A percentile compares a stretch with the other conserved stretches of the same genome.
These are phyloP conservation scores for Heptranchias perlo DNA, from an alignment of 2,113 vertebrate genomes.

Conservation along the genomic window DNA sequence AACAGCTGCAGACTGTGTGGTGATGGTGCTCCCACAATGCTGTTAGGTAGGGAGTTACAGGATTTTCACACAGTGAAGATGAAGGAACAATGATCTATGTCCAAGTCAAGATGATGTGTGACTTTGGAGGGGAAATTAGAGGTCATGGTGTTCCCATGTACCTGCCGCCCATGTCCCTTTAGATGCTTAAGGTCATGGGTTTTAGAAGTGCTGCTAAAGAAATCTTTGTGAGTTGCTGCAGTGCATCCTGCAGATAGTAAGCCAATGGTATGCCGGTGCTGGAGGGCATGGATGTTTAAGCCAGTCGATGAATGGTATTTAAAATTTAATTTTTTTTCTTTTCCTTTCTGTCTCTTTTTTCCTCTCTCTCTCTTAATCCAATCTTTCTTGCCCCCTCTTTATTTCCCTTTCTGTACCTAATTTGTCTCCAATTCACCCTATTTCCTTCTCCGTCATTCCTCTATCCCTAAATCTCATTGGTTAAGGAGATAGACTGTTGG, in stretches of 20 bases:
- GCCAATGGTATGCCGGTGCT: background rate
- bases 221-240: background rate
- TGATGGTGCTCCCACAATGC: background rate
- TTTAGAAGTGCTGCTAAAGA: background rate
- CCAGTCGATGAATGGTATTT: background rate
- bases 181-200: background rate
- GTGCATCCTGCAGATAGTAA: background rate
- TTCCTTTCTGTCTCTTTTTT: background rate
- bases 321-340: background rate
- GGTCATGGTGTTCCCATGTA: background rate
- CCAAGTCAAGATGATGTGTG: background rate
- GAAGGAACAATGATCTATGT: background rate
- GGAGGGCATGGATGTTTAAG: background rate
- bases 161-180: background rate
- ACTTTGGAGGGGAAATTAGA: background rate
- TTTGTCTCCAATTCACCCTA: background rate
- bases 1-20: background rate
- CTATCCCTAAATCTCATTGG: background rate
- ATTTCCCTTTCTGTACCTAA: background rate
- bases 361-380: background rate
- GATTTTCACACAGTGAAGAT: background rate
- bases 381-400: background rate
- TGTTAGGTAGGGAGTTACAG: background rate
- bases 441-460: background rate
- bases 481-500: background rate